Base-by-base conservation (phyloP, 2,797 vertebrate species). In the Chrysocyon brachyurus region DNA sequence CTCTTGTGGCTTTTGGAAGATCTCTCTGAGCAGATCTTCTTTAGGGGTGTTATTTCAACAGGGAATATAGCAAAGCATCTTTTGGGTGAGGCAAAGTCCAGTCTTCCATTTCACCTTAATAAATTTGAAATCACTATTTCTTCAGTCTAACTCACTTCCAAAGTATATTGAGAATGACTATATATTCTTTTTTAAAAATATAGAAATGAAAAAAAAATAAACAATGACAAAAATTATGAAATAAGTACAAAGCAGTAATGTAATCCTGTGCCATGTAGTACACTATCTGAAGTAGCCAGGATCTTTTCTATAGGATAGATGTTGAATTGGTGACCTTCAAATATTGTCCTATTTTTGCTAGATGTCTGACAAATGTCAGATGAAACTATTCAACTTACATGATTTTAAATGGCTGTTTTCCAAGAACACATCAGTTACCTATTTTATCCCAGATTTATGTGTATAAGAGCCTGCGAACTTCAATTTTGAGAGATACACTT, bases 41-140 rank as follows among this genome's bases (percentile, higher is more conserved):
- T 75, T 85, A 63, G 8, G 36, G 89, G n/a, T 94, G 64, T 81
- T 93, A 94, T 93, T 97, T 97, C 28, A 82, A 40, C 46, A 26
- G 9, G 63, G 79, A 96, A 87, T 56, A 22, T n/a, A 90, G 26
- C 73, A 61, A 59, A 90, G 64, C 94, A 4, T 64, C 36, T 88
- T 97, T 90, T 94, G 72, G 56, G 64, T 95, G 73, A 86, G 64
- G 22, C 78, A 77, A 94, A 96, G 33, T 49, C 68, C 15, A 82
- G 8, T 8, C 61, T n/a, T 90, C 68, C n/a, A 91, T 87, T 64
- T 95, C 78, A 96, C 46, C 64, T 85, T 78, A 91, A 95, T 91
- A 96, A 92, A 96, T 89, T 89, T 93, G 28, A 97, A 97, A 96
- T 81, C 21, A 90, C 59, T 46, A 31, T 94, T 96, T 95, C 52